phyloP scores from a whole-genome alignment of 2,113 vertebrate species.

The Sinocyclocheilus rhinocerous region DNA sequence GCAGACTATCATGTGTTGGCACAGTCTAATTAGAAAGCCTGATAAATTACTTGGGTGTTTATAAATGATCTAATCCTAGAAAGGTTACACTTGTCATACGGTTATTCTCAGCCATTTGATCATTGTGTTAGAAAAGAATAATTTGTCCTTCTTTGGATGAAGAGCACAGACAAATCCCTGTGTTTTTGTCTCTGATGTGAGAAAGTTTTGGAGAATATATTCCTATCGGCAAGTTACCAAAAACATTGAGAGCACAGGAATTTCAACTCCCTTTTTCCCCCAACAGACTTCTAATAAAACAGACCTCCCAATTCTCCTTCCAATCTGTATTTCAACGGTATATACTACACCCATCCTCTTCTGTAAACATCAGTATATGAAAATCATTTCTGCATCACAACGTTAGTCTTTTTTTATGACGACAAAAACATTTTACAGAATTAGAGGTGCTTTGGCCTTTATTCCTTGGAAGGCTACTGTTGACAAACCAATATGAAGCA shows the following conservation, averaged over 20 bases:
- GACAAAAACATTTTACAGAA: neutral
- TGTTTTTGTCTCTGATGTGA: neutral
- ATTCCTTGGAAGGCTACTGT: no score
- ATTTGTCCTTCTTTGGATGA: neutral
- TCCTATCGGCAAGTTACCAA: neutral
- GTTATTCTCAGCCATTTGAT: no score
- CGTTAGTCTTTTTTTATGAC: no score
- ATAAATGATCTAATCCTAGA: no score
- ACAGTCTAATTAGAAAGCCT: no score
- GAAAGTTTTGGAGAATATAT: neutral
- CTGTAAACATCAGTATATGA: no score
- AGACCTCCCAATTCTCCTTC: neutral
- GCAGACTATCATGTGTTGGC: no score
- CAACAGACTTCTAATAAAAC: neutral
- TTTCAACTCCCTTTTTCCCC: neutral
- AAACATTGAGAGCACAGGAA: neutral
- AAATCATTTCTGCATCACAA: no score
- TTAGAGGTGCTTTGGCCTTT: neutral
- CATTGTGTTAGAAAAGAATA: neutral
- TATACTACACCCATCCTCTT: no score
- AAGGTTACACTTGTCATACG: no score
- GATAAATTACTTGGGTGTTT: no score
- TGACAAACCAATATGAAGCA: no score
- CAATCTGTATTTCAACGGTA: neutral
- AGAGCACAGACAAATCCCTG: neutral